Conservation (phyloP, 2,113 vertebrate genomes). For the Notarius lentiginosus region DNA sequence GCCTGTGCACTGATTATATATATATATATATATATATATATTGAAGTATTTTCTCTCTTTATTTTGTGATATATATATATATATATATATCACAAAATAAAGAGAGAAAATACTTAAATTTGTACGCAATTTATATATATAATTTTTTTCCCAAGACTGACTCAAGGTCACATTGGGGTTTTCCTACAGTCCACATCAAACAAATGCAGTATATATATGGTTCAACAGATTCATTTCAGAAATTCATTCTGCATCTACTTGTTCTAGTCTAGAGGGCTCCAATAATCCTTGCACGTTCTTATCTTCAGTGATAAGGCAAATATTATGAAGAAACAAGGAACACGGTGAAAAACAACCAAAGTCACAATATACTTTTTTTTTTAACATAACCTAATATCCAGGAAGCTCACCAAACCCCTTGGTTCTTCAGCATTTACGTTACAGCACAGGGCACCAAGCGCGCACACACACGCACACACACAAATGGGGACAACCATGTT, state of each 20-base stretch:
- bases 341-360: not conserved
- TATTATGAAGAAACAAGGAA: not conserved
- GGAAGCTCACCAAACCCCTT: no score
- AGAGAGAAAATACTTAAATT: no score
- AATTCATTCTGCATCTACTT: constrained; percentile 10
- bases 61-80: no score
- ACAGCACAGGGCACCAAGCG: not conserved
- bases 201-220: not conserved
- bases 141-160: constrained; percentile 21
- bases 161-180: constrained; percentile 34
- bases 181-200: constrained; percentile 11
- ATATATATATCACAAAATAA: no score
- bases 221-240: constrained; percentile 11
- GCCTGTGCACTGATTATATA: not conserved
- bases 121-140: no score
- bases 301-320: not conserved
- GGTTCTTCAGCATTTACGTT: not conserved
- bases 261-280: not conserved
- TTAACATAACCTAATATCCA: not conserved
- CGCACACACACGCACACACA: not conserved
- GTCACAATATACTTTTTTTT: not conserved
- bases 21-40: no score
- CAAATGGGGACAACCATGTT: not conserved
- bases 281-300: not conserved
- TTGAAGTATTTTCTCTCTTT: no score